Base-by-base conservation (phyloP, 2,888 invertebrate species). In the Drosophila mettleri region DNA sequence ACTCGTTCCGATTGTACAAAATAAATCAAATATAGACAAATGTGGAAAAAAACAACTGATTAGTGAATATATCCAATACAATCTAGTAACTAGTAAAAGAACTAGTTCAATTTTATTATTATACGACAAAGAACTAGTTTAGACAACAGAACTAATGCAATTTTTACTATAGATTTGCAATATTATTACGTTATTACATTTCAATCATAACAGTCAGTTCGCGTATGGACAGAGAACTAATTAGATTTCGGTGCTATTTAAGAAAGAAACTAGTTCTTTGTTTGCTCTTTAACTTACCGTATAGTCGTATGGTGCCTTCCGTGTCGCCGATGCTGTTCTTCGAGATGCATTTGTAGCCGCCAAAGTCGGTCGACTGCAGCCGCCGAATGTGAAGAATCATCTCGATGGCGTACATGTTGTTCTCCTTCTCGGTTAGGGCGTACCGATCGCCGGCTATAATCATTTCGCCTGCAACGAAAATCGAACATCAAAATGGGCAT, bases 291-390 rank as follows among this genome's bases (percentile, higher is more conserved):
- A 24, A 93, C 95, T 95, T 92, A 97, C 97, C 97, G 91, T 97
- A 97, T 77, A 97, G 94, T 85, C 97, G 94, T 88, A 97, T 97
- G 91, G 96, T 96, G 66, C 97, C 97, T 91, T 97, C 97, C 14
- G 97, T 97, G 86, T 97, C 97, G 1, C 97, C 98, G 88, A 98
- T 97, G 70, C 97, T 97, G 93, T 98, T 98, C 93, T 97, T 97
- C 54, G 97, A 97, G 89, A 97, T 97, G 93, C 97, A 98, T 91
- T 96, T 97, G 93, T 97, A 97, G 52, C 97, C 97, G 16, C 97
- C 97, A 80, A 97, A 94, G 91, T 97, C 97, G 65, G 94, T 94
- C 74, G 95, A 94, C 89, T 95, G 95, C 68, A 97, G 94, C 82
- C 95, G 95, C 60, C 94, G 94, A 48, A 98, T 95, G 55, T 96